Conservation (phyloP, 2,113 vertebrate species). For the Dermatemys mawii region DNA sequence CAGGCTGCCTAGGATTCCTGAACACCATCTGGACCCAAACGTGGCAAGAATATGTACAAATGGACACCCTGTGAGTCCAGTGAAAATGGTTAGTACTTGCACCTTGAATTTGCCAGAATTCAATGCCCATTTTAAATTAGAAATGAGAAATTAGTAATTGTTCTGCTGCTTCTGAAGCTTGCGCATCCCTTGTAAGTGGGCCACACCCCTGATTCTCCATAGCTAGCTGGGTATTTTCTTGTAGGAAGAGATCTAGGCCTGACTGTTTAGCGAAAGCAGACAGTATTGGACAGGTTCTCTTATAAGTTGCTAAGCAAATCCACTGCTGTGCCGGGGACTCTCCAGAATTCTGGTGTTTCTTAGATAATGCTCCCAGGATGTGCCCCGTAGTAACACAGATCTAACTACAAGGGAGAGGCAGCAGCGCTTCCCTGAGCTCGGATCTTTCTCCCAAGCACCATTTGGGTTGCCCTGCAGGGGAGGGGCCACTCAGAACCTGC, state of each 20-base stretch:
- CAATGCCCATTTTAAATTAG: background rate
- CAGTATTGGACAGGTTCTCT: accelerated
- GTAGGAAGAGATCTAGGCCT: accelerated
- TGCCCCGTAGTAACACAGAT: accelerated
- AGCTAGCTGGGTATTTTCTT: background rate
- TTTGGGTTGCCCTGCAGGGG: background rate
- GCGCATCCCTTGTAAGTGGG: background rate
- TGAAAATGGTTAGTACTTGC: background rate
- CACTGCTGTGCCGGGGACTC: background rate
- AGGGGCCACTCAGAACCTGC: background rate
- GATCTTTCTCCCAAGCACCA: background rate
- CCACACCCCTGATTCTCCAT: accelerated
- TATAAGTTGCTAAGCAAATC: background rate
- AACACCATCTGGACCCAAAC: background rate
- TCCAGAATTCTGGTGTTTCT: background rate
- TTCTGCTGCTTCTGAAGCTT: background rate
- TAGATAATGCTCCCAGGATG: background rate
- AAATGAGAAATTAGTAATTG: accelerated
- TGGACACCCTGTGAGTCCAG: background rate
- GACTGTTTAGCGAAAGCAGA: accelerated
- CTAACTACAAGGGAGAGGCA: accelerated
- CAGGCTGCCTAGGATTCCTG: background rate
- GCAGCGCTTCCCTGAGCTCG: background rate
- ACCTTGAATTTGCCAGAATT: accelerated
- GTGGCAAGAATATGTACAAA: background rate